Conservation (phyloP, 1,140 invertebrate species). For the Bombus vancouverensis region DNA sequence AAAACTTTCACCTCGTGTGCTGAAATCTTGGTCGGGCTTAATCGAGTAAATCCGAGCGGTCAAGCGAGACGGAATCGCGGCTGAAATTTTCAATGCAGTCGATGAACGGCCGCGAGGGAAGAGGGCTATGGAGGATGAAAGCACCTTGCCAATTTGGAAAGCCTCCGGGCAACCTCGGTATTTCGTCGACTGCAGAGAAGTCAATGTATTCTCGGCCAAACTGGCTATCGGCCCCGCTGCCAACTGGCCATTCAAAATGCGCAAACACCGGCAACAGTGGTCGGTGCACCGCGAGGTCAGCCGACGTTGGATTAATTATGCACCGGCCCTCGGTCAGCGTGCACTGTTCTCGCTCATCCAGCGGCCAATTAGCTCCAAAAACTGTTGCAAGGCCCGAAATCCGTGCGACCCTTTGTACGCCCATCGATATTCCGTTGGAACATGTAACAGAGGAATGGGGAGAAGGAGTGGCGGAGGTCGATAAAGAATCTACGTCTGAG, state of each 20-base stretch:
- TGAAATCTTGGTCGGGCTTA: not conserved
- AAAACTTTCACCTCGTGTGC: not conserved
- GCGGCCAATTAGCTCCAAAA: slow-evolving; percentile 76
- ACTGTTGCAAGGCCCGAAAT: slow-evolving; percentile 69
- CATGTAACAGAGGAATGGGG: not conserved
- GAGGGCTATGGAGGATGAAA: not conserved
- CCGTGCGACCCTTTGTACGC: slow-evolving; percentile 43
- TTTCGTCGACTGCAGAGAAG: slow-evolving; percentile 35
- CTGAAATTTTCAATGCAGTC: slow-evolving; percentile 5
- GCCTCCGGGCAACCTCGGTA: slow-evolving; percentile 5
- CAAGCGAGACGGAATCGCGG: not conserved
- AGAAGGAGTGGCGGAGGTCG: not conserved
- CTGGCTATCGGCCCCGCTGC: slow-evolving; percentile 36
- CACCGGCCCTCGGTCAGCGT: slow-evolving; percentile 63
- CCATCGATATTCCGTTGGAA: not conserved
- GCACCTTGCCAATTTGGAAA: slow-evolving; percentile 24
- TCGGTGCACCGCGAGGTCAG: slow-evolving; percentile 70
- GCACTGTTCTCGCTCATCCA: slow-evolving; percentile 57
- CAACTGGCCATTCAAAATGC: slow-evolving; percentile 57
- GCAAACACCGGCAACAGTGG: slow-evolving; percentile 53
- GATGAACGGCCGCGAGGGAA: not conserved
- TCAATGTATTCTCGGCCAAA: slow-evolving; percentile 32
- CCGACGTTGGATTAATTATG: slow-evolving; percentile 77
- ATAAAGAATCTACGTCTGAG: not conserved
- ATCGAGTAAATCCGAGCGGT: not conserved